Conservation (phyloP, 2,113 vertebrate species). For the Andinoacara biseriatus region DNA sequence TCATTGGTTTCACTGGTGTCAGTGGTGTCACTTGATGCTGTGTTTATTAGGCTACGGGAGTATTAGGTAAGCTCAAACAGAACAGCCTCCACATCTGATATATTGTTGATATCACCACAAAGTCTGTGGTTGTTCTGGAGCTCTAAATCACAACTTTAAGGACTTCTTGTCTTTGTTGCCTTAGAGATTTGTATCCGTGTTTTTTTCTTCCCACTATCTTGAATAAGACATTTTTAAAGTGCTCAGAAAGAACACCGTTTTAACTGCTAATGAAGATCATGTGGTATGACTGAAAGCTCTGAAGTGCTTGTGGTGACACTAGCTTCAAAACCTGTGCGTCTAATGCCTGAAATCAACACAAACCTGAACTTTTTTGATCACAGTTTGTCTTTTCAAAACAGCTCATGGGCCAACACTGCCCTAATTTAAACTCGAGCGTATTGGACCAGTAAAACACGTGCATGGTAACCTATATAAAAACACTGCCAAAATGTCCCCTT, state of each 20-base stretch:
- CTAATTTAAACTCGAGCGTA: neutral
- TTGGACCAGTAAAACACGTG: too few relatives aligned
- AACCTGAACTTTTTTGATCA: neutral
- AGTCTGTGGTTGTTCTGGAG: neutral
- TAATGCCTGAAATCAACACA: neutral
- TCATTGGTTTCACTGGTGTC: slow-evolving; percentile 4
- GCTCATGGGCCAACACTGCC: neutral
- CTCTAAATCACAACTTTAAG: neutral
- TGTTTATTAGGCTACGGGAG: slow-evolving; percentile 1
- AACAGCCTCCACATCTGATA: neutral
- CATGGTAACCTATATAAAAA: neutral
- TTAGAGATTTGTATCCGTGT: neutral
- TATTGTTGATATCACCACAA: neutral
- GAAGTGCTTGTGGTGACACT: neutral
- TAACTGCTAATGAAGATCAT: neutral
- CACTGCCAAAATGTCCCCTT: neutral
- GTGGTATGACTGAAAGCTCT: neutral
- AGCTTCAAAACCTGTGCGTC: neutral
- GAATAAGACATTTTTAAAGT: neutral
- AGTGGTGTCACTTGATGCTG: slow-evolving; percentile 6
- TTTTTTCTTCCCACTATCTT: neutral
- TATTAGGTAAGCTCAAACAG: neutral
- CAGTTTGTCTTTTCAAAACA: neutral
- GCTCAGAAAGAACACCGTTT: too few relatives aligned
- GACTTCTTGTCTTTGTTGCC: neutral